Evolutionary conservation across 2,113 vertebrate species (phyloP), one percentile per base, ranked within the genome.

Genomic region (Jacana jacana): DNA sequence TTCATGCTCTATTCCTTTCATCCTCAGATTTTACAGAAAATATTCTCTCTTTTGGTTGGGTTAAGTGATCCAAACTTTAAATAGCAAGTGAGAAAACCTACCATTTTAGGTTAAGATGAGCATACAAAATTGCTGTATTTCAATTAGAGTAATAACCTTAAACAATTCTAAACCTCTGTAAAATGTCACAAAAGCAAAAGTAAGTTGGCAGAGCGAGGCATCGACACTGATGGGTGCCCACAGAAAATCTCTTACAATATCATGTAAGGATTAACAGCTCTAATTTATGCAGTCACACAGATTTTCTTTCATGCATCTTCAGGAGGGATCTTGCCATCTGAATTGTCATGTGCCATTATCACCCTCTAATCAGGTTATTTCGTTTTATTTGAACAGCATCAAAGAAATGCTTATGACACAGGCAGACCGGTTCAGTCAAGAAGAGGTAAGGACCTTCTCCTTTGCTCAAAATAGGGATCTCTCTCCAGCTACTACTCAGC

Each of bases 401-500:
- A 99, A 98, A 90, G 98, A 99, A 92, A 98, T 98, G 95, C 98
- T 99, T 27, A 99, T 98, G 98, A 99, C 99, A 35, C 99, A 99
- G 91, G 99, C 99, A 42, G 99, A 99, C 95, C 98, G 99, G 75
- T 99, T 99, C 98, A 98, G 97, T 13, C 98, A 99, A 87, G 98
- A 98, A 68, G 99, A 99, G 99, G 99, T 99, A 96, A 97, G 97
- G 27, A 25, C 82, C 57, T 40, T 27, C 28, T 33, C 31, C 48
- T 70, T 68, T 64, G 83, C 66, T 83, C 64, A 63, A 33, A 93
- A 35, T 5, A 60, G n/a, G n/a, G 71, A 57, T 82, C 40, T 35
- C 30, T 69, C 66, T 48, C 46, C 55, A 80, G 63, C 86, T 73
- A 72, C 81, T 77, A 27, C 63, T 80, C 78, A 88, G 79, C 65